A percentile compares a stretch with the other conserved stretches of the same genome.
These are phyloP conservation scores for Aspidoscelis tigris DNA, from an alignment of 2,113 vertebrate genomes.

Conservation along the genomic window DNA sequence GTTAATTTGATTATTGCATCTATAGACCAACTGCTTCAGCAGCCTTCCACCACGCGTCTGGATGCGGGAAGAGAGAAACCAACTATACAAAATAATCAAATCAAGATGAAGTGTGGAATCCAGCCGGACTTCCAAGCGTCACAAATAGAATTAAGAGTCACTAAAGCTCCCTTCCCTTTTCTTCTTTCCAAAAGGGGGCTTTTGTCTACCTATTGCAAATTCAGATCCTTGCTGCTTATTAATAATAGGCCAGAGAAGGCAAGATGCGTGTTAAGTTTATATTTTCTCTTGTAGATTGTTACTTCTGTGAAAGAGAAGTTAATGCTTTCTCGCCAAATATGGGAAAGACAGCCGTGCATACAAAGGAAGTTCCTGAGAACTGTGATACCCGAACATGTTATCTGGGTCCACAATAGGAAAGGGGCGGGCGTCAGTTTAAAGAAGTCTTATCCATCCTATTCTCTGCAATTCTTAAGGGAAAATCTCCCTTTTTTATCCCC, in stretches of 20 bases:
- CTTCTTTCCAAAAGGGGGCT: conserved; percentile 82
- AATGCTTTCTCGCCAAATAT: conserved; percentile 10
- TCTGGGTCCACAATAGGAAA: conserved; percentile 40
- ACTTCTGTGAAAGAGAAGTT: conserved; percentile 51
- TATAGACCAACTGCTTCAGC: conserved; percentile 96
- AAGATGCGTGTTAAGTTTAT: conserved; percentile 56
- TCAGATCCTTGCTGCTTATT: conserved; percentile 70
- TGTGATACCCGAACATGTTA: conserved; percentile 56
- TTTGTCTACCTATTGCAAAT: conserved; percentile 78
- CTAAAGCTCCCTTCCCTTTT: conserved; percentile 54
- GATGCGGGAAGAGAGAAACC: conserved; percentile 85
- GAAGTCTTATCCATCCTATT: conserved; percentile 70
- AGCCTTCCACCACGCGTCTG: conserved; percentile 98
- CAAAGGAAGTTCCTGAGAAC: not conserved
- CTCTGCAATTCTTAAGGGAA: conserved; percentile 57
- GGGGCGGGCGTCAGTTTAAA: conserved; percentile 66
- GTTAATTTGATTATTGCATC: conserved; percentile 97
- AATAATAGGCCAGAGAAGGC: conserved; percentile 55
- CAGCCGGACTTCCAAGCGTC: conserved; percentile 95
- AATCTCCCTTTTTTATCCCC: not conserved
- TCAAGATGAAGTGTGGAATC: conserved; percentile 92
- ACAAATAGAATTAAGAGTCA: conserved; percentile 96
- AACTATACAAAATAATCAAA: conserved; percentile 97
- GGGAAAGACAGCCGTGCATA: conserved; percentile 14
- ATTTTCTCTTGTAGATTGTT: conserved; percentile 47